Conservation (phyloP, 2,888 invertebrate species). For the Melipona beecheii region DNA sequence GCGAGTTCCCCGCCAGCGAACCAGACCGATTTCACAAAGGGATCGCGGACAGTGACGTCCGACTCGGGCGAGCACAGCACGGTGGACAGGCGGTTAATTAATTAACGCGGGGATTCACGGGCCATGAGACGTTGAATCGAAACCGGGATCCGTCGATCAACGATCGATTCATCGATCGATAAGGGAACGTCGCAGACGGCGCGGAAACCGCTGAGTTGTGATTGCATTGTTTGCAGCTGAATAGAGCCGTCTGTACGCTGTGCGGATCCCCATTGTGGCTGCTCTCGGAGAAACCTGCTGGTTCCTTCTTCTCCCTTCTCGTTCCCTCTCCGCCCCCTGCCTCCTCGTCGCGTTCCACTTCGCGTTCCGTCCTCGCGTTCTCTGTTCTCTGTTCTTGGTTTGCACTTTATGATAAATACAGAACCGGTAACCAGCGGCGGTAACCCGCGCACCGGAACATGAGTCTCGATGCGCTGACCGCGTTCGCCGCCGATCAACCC, state of each 20-base stretch:
- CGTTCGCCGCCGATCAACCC: no score
- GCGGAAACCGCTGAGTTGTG: conserved; percentile 79
- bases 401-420: conserved; percentile 74
- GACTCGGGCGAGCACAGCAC: conserved; percentile 34
- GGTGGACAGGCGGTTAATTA: conserved; percentile 70
- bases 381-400: conserved; percentile 66
- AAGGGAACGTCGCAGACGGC: conserved; percentile 67
- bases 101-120: conserved; percentile 67
- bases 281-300: conserved; percentile 59
- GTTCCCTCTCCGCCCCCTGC: conserved; percentile 36
- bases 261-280: conserved; percentile 72
- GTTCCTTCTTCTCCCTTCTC: conserved; percentile 37
- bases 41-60: background rate
- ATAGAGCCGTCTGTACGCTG: conserved; percentile 76
- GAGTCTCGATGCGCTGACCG: background rate
- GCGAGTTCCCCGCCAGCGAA: conserved; percentile 28
- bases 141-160: conserved; percentile 70
- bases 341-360: conserved; percentile 4
- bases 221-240: conserved; percentile 79
- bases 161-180: conserved; percentile 72
- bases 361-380: conserved; percentile 29
- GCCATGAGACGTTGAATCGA: conserved; percentile 58
- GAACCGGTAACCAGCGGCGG: conserved; percentile 70
- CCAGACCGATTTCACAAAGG: conserved; percentile 29
- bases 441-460: conserved; percentile 62